Evolutionary conservation across 2,797 vertebrate species (phyloP).

Genomic region (Kryptolebias ocellatus): DNA sequence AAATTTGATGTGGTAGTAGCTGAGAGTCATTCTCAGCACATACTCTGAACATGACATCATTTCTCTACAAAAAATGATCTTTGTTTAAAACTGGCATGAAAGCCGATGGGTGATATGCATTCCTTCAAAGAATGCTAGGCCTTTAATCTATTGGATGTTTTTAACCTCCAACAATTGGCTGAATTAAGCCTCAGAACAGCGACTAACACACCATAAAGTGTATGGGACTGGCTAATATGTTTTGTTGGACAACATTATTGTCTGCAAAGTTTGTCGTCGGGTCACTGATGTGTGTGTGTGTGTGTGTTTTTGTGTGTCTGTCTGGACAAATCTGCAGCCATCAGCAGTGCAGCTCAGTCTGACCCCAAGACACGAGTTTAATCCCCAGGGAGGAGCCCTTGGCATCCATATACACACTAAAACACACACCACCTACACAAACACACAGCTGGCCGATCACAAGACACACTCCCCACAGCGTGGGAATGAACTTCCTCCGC

Average conservation of each 20-base stretch:
- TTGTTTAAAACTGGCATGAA: too few relatives aligned
- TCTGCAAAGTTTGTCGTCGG: conserved; percentile 8
- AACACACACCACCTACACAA: conserved; percentile 23
- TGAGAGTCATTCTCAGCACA: too few relatives aligned
- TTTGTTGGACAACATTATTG: conserved; percentile 18
- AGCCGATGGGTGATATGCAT: too few relatives aligned
- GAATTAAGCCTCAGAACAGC: conserved; percentile 38
- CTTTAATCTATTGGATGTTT: too few relatives aligned
- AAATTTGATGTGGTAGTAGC: too few relatives aligned
- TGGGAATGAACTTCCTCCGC: conserved; percentile 57
- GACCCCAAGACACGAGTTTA: conserved; percentile 54
- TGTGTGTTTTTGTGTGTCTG: conserved; percentile 15
- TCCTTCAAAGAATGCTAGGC: too few relatives aligned
- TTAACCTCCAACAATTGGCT: background rate
- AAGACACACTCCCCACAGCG: conserved; percentile 51
- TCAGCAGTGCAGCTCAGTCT: conserved; percentile 17
- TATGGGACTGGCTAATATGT: conserved; percentile 25
- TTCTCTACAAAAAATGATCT: too few relatives aligned
- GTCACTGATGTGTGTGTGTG: background rate
- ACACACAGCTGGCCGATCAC: conserved; percentile 44
- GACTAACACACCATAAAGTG: conserved; percentile 19
- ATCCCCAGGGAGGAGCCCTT: conserved; percentile 42
- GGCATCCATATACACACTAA: conserved; percentile 24
- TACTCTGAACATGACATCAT: too few relatives aligned
- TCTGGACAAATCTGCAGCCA: background rate